These are phyloP conservation scores for Mechanitis mazaeus DNA, from an alignment of 2,888 invertebrate genomes.

Conservation along the genomic window DNA sequence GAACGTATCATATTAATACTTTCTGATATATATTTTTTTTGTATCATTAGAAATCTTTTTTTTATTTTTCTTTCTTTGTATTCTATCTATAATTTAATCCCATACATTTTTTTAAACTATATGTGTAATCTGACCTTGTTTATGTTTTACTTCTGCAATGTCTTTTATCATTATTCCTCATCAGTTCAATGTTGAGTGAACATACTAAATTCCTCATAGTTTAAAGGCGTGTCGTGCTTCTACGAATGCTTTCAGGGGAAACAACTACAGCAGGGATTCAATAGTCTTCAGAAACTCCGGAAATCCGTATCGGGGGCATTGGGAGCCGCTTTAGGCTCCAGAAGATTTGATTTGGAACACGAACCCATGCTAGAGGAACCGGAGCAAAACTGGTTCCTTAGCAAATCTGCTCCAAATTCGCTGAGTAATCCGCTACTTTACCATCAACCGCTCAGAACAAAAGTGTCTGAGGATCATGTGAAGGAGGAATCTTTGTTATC, in stretches of 20 bases:
- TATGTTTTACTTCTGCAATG: constrained; percentile 10
- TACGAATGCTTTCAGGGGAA: constrained; percentile 75
- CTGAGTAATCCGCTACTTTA: constrained; percentile 78
- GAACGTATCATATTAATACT: too few relatives aligned
- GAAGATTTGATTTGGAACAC: constrained; percentile 70
- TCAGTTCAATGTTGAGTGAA: constrained; percentile 42
- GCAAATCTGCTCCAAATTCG: constrained; percentile 87
- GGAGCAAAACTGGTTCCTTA: constrained; percentile 86
- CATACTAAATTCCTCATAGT: constrained; percentile 54
- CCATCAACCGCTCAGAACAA: constrained; percentile 49
- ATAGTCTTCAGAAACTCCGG: constrained; percentile 82
- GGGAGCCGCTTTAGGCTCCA: constrained; percentile 70
- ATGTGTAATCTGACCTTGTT: constrained; percentile 12
- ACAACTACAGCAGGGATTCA: constrained; percentile 74
- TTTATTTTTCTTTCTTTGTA: too few relatives aligned
- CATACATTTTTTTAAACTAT: constrained; percentile 5
- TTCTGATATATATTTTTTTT: too few relatives aligned
- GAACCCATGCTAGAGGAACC: constrained; percentile 70
- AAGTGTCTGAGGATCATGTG: constrained; percentile 50
- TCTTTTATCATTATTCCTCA: constrained; percentile 63
- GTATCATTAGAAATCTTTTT: too few relatives aligned
- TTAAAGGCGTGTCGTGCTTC: constrained; percentile 74
- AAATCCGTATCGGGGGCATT: constrained; percentile 81
- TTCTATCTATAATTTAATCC: constrained; percentile 9
- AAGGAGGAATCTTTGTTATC: constrained; percentile 58